Conservation (phyloP, 1,140 invertebrate genomes). For the Paramacrobiotus metropolitanus region DNA sequence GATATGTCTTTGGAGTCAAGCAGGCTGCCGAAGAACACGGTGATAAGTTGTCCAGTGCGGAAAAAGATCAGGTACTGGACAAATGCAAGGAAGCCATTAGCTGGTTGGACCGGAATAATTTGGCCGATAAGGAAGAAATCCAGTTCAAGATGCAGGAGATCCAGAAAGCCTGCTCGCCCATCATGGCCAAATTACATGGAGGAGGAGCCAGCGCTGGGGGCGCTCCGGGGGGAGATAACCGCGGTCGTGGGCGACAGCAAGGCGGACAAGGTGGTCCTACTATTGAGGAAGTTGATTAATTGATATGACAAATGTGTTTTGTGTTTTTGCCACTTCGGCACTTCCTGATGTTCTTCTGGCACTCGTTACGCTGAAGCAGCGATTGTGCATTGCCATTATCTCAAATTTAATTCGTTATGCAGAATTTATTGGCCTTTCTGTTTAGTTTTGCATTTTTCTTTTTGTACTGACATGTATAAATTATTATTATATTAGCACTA, state of each 20-base stretch:
- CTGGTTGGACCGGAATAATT: slow-evolving; percentile 25
- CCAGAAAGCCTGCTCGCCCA: slow-evolving; percentile 17
- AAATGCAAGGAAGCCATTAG: slow-evolving; percentile 22
- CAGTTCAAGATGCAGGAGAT: slow-evolving; percentile 22
- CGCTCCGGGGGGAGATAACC: slow-evolving; percentile 11
- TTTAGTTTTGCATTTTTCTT: too few species aligned
- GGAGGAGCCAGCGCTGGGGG: slow-evolving; percentile 11
- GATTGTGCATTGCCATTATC: too few species aligned
- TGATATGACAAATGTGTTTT: slow-evolving; percentile 8
- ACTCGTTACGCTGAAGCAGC: too few species aligned
- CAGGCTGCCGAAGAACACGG: slow-evolving; percentile 17
- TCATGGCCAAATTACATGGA: slow-evolving; percentile 18
- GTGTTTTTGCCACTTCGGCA: too few species aligned
- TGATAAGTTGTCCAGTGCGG: slow-evolving; percentile 31
- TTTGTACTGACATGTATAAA: too few species aligned
- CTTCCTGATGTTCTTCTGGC: too few species aligned
- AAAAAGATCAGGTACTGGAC: slow-evolving; percentile 33
- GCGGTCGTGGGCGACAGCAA: neutral
- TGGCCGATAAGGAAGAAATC: slow-evolving; percentile 25
- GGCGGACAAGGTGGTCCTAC: slow-evolving; percentile 11
- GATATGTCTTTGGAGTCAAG: slow-evolving; percentile 15
- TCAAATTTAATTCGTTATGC: too few species aligned
- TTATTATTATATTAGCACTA: neutral
- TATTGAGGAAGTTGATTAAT: slow-evolving; percentile 19
- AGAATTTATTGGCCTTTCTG: too few species aligned